Evolutionary conservation across 2,888 invertebrate species (phyloP).

Genomic region (Polietes domitor): DNA sequence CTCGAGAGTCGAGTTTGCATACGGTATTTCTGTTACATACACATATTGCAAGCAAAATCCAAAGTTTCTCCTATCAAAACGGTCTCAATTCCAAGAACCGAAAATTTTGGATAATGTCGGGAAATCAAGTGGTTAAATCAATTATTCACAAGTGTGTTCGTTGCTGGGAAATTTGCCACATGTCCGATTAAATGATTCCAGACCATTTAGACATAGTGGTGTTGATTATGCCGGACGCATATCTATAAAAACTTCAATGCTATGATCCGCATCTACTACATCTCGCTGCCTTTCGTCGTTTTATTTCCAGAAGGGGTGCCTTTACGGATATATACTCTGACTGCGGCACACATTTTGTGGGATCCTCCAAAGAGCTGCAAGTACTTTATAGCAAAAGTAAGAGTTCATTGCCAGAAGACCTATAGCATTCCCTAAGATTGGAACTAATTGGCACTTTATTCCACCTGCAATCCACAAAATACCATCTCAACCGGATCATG

Average conservation of each 20-base stretch:
- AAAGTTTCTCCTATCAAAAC: not conserved
- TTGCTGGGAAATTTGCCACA: constrained; percentile 23
- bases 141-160: too few relatives aligned
- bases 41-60: not conserved
- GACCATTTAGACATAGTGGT: constrained; percentile 25
- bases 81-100: not conserved
- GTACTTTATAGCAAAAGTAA: not conserved
- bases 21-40: too few relatives aligned
- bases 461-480: constrained; percentile 44
- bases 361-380: not conserved
- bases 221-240: constrained; percentile 45
- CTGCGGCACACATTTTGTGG: not conserved
- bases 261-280: too few relatives aligned
- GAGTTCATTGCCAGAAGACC: too few relatives aligned
- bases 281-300: too few relatives aligned
- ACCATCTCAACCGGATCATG: constrained; percentile 53
- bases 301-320: too few relatives aligned
- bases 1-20: too few relatives aligned
- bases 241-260: constrained; percentile 7
- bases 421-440: not conserved
- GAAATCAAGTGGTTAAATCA: too few relatives aligned
- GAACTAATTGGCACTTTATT: not conserved
- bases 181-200: not conserved
- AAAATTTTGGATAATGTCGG: not conserved
- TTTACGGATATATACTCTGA: not conserved